Evolutionary conservation across 2,797 vertebrate genomes (phyloP), one percentile per base, ranked within the genome.

Genomic region (Hippocampus kuda): DNA sequence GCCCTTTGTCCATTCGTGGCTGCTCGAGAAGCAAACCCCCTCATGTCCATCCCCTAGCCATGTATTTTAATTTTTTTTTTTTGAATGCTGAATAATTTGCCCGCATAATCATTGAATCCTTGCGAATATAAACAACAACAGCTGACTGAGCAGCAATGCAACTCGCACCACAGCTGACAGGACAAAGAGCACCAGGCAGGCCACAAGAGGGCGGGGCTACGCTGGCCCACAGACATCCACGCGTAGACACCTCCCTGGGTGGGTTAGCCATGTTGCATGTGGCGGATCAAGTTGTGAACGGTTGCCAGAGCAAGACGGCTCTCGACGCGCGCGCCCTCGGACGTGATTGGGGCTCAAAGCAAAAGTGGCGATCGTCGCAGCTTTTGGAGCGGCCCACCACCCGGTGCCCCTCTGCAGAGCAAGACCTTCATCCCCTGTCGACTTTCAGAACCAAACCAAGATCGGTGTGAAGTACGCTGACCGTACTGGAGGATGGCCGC

Each of bases 171-270:
- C 74, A 77, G 77, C 77, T 83, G 76, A 82, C 85, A 86, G 88
- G 87, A 89, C 88, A 89, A 90, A 88, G 85, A 87, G 76, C 80
- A 80, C 77, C 72, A 82, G 68, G 41, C 49, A 8, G 27, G 67
- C 66, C 44, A 51, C 59, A 74, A 70, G 34, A 42, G 67, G 74
- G 81, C 71, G 75, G 86, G 72, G 79, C 75, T 68, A 81, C 76
- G 70, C 75, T 67, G 63, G 72, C 72, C 79, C 30, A 61, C 20
- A 61, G 59, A 61, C 16, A 24, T 38, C 3, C 7, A 61, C 18
- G 0, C 18, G 38, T 61, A 61, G 59, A 61, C n/a, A 24, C 2
- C n/a, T 56, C n/a, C 24, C 3, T 38, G 8, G 12, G 7, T 9
- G 16, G 16, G 26, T 59, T 8, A 16, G 56, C 27, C 30, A 61